A percentile compares a stretch with the other conserved stretches of the same genome.
phyloP scores from a whole-genome alignment of 2,113 vertebrate genomes.

The Halichoerus grypus region DNA sequence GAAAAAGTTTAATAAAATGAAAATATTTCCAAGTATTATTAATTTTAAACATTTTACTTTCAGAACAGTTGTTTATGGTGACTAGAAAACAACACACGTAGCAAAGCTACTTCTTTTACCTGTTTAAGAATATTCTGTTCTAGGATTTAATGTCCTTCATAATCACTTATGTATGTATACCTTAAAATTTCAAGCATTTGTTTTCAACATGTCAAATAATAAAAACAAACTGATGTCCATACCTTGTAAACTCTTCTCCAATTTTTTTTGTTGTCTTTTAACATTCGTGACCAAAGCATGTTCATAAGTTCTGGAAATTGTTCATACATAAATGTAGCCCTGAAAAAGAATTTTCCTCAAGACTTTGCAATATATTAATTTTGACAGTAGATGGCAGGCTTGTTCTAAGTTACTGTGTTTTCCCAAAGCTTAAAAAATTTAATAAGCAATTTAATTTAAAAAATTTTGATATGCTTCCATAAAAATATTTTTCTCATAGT shows the following conservation, averaged over 20 bases:
- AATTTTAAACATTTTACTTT: conserved; percentile 48
- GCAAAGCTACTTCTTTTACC: background rate
- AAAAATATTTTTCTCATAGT: conserved; percentile 27
- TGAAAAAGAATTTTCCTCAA: conserved; percentile 81
- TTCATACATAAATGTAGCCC: conserved; percentile 98
- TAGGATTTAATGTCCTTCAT: conserved; percentile 1
- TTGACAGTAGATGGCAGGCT: conserved; percentile 90
- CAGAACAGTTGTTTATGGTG: background rate
- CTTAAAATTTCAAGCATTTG: conserved; percentile 26
- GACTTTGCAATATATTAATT: conserved; percentile 63
- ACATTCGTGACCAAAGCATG: conserved; percentile 99
- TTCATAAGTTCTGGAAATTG: conserved; percentile 99
- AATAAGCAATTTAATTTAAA: conserved; percentile 17
- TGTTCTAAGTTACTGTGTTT: conserved; percentile 74
- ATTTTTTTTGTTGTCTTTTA: conserved; percentile 99
- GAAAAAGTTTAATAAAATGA: conserved; percentile 40
- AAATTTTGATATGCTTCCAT: conserved; percentile 34
- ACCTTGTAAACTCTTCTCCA: conserved; percentile 99
- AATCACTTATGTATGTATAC: background rate
- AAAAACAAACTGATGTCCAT: conserved; percentile 71
- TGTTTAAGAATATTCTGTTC: background rate
- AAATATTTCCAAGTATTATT: conserved; percentile 48
- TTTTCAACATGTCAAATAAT: conserved; percentile 50
- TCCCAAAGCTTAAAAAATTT: conserved; percentile 39
- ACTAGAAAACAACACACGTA: conserved; percentile 41